Evolutionary conservation across 2,888 invertebrate species (phyloP), one percentile per base, ranked within the genome.

Genomic region (Acanthococcus lagerstroemiae): DNA sequence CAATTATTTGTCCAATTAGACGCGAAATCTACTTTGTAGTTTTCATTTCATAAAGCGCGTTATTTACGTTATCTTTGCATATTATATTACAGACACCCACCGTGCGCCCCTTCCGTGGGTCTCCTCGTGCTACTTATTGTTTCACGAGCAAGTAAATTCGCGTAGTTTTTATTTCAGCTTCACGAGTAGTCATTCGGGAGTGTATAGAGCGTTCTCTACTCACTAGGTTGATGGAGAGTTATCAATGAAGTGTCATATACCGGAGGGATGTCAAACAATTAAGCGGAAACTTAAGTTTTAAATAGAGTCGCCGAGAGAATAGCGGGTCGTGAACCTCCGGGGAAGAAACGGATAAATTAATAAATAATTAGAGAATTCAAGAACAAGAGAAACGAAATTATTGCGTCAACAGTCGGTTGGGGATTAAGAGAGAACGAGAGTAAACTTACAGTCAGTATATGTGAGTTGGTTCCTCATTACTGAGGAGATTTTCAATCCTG

Each of bases 1-100:
- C 61, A 61, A 61, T 61, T 61, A 61, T 61, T 61, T 61, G 61
- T 61, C 61, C 61, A 61, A 61, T 61, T 61, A 61, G 48, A 61
- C 25, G 61, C 30, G 52, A 61, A 61, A 52, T 61, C 26, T 61
- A 61, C 61, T 61, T 50, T 61, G 30, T 19, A 61, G 30, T 61
- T 61, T 61, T 61, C 61, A 61, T 61, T 50, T 50, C 50, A 61
- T 61, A 61, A 61, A 61, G 48, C 61, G 61, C 30, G 50, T 61
- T 61, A 61, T 61, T 61, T 61, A 61, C 52, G 61, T 61, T 61
- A 61, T 61, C 61, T 61, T n/a, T 50, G 61, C 61, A 61, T 61
- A 61, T 61, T 61, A 25, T 48, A 61, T 61, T 61, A 61, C 61
- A 61, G 61, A 61, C 61, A 61, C 61, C 61, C 61, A 61, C 50